phyloP scores from a whole-genome alignment of 1,140 invertebrate genomes.

The Lepidurus apus region DNA sequence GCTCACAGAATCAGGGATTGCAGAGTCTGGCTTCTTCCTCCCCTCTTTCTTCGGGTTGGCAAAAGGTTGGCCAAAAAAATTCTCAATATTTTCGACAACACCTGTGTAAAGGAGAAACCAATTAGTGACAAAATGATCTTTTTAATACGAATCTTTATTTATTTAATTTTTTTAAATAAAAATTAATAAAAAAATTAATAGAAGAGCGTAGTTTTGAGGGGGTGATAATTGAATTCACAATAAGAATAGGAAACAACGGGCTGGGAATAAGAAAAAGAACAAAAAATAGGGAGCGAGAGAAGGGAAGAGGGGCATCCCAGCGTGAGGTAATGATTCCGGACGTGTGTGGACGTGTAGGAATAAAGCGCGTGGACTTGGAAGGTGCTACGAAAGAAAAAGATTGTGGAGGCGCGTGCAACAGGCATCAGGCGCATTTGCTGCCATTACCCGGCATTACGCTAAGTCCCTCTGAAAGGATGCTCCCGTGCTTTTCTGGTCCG shows the following conservation, averaged over 20 bases:
- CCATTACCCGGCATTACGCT: slow-evolving; percentile 17
- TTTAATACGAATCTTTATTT: background rate
- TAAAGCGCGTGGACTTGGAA: slow-evolving; percentile 16
- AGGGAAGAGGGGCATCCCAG: background rate
- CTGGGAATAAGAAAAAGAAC: background rate
- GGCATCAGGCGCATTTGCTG: slow-evolving; percentile 8
- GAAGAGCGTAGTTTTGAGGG: background rate
- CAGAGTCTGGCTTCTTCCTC: background rate
- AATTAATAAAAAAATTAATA: too few species aligned
- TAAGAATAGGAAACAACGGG: background rate
- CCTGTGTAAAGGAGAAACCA: too few species aligned
- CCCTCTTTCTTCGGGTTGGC: too few species aligned
- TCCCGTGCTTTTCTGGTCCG: background rate
- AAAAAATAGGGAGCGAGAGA: background rate
- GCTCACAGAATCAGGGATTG: background rate
- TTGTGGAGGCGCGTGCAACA: background rate
- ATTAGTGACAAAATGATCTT: background rate
- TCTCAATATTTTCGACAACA: too few species aligned
- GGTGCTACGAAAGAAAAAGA: background rate
- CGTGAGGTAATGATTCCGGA: background rate
- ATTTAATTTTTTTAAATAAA: background rate
- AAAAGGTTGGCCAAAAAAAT: too few species aligned
- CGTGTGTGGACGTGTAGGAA: background rate
- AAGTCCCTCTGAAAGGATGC: slow-evolving; percentile 5
- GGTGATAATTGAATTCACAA: background rate